These are phyloP conservation scores for Suillia variegata DNA, from an alignment of 2,888 invertebrate species.

Conservation along the genomic window DNA sequence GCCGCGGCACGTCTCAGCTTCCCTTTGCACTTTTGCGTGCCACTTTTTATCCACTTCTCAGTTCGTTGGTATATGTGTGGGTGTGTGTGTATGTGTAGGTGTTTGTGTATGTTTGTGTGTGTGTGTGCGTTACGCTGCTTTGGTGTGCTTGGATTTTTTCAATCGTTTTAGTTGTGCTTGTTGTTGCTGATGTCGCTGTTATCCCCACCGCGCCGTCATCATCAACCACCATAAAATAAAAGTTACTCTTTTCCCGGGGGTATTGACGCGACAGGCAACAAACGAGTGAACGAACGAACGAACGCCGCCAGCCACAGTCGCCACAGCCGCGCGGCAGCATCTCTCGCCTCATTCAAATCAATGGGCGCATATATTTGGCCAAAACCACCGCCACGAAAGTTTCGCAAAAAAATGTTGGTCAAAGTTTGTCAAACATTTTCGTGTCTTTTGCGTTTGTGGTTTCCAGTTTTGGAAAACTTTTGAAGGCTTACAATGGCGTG, in stretches of 20 bases:
- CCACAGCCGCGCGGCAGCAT: not conserved
- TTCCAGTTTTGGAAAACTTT: no score
- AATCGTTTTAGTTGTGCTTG: slow-evolving; percentile 39
- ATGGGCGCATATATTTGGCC: not conserved
- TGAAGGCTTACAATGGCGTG: no score
- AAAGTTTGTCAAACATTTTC: not conserved
- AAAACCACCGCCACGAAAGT: no score
- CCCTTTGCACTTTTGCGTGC: not conserved
- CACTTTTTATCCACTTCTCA: slow-evolving; percentile 2
- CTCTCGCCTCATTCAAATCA: slow-evolving; percentile 9
- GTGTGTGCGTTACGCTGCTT: not conserved
- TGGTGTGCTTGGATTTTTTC: slow-evolving; percentile 37
- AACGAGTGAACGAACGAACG: not conserved
- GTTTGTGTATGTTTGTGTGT: not conserved
- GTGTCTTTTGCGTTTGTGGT: not conserved
- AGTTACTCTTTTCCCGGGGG: slow-evolving; percentile 50
- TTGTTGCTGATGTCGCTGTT: slow-evolving; percentile 17
- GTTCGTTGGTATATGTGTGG: not conserved
- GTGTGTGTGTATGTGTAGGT: not conserved
- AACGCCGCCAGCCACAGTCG: slow-evolving; percentile 5
- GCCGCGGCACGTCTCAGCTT: not conserved
- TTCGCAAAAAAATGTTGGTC: not conserved
- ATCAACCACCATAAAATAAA: slow-evolving; percentile 52
- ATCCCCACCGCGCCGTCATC: slow-evolving; percentile 46
- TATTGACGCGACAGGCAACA: not conserved